Evolutionary conservation across 2,113 vertebrate genomes (phyloP).

Genomic region (Alces alces): DNA sequence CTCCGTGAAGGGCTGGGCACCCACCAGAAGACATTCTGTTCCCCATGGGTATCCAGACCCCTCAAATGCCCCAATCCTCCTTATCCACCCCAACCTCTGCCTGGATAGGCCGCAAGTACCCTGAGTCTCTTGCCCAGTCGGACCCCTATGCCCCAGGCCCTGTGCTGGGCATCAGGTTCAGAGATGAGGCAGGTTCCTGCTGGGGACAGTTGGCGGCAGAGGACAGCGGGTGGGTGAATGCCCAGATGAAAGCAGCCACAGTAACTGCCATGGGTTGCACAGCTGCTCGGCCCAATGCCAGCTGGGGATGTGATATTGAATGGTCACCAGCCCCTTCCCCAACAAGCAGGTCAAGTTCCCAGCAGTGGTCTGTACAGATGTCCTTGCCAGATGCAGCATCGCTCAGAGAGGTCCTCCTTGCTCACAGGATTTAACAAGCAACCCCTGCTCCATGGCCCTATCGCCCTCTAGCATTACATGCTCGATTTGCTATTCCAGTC

Average conservation of each 20-base stretch:
- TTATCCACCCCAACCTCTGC: neutral
- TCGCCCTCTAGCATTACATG: fast-evolving
- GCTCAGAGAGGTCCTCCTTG: neutral
- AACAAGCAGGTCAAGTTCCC: neutral
- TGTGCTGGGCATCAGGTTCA: neutral
- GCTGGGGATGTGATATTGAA: too few species aligned
- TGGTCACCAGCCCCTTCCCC: neutral
- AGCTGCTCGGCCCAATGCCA: fast-evolving
- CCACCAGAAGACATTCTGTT: neutral
- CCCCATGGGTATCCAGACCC: neutral
- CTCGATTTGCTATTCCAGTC: too few species aligned
- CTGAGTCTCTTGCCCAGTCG: neutral
- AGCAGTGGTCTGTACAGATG: neutral
- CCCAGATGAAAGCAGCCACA: neutral
- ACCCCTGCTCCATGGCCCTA: too few species aligned
- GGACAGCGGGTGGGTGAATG: fast-evolving
- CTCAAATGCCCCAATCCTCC: neutral
- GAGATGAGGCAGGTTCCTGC: neutral
- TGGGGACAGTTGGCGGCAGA: neutral
- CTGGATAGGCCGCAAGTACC: neutral
- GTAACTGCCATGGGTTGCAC: neutral
- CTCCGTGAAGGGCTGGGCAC: neutral
- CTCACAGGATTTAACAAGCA: too few species aligned
- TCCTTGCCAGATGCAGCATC: fast-evolving
- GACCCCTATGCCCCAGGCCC: neutral